Evolutionary conservation across 2,888 invertebrate genomes (phyloP).

Genomic region (Lapara coniferarum): DNA sequence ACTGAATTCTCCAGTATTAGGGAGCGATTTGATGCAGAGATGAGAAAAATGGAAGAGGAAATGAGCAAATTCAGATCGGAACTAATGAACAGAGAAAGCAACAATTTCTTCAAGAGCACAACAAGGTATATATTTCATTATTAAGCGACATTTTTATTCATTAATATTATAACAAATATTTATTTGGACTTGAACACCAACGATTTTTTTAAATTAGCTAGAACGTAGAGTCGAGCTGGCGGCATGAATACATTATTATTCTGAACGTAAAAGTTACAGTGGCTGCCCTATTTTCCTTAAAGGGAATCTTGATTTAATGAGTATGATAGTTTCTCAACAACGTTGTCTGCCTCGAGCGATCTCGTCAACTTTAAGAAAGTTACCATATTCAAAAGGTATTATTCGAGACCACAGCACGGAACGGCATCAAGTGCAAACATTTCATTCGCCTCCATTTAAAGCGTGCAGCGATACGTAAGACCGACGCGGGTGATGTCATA

Average conservation of each 20-base stretch:
- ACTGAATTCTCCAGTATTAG: constrained; percentile 98
- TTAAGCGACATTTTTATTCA: constrained; percentile 29
- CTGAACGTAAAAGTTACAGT: constrained; percentile 59
- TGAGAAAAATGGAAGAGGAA: constrained; percentile 99
- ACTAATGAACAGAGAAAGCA: constrained; percentile 95
- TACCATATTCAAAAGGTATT: constrained; percentile 71
- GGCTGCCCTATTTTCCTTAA: constrained; percentile 70
- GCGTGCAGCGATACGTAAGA: constrained; percentile 84
- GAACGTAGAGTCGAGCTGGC: constrained; percentile 37
- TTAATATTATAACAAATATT: background rate
- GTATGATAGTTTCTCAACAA: constrained; percentile 71
- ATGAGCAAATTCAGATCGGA: constrained; percentile 97
- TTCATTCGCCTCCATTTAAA: constrained; percentile 83
- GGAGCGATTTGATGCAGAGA: constrained; percentile 97
- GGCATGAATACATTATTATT: constrained; percentile 63
- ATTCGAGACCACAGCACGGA: constrained; percentile 80
- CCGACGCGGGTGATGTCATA: constrained; percentile 84
- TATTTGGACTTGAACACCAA: background rate
- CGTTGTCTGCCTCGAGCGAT: constrained; percentile 61
- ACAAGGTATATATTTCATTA: constrained; percentile 87
- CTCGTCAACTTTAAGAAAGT: constrained; percentile 67
- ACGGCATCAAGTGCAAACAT: constrained; percentile 81
- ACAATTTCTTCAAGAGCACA: constrained; percentile 95
- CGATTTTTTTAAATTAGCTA: background rate
- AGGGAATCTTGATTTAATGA: constrained; percentile 81